Base-by-base conservation (phyloP, 2,797 vertebrate species). In the Capromys pilorides region DNA sequence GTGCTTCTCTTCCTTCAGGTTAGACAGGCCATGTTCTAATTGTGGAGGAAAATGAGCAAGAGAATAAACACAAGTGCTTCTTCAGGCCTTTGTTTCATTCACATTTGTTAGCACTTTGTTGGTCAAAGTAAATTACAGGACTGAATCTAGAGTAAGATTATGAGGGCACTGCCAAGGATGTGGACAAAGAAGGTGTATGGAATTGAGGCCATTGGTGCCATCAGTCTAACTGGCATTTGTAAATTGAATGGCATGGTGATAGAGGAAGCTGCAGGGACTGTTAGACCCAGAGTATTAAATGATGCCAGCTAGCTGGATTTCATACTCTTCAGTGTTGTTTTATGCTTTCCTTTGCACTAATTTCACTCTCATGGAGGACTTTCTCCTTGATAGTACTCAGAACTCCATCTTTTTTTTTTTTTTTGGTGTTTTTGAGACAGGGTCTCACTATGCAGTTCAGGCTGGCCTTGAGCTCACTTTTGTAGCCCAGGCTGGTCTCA, bases 311-410 rank as follows among this genome's bases (percentile, higher is more conserved):
- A 24, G 18, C 36, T 73, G 79, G 84, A 61, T 59, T 71, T 91
- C 41, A 91, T 9, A 81, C 3, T 41, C 61, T 92, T 73, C 45
- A 51, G 22, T 92, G 51, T 82, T 31, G 61, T 51, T 19, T 41
- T 88, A 45, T 92, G 22, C 9, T 95, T 81, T 79, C 28, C 24
- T 96, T 66, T 73, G 61, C 12, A 54, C 80, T 80, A 75, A 36
- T 62, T 77, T 90, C 24, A n/a, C 13, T 90, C 31, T 88, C 5
- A 57, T 59, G 45, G 75, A 82, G 75, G 41, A 16, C 1, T 90
- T 92, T 93, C 57, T 33, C 80, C 12, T 12, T 41, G 33, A 28
- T 77, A 51, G 24, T 85, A 69, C 66, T 93, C 78, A 91, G 78
- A 84, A 12, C 28, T 77, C 71, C 71, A 66, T 71, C 45, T 45